A percentile compares a stretch with the other conserved stretches of the same genome.
phyloP scores from a whole-genome alignment of 2,888 invertebrate genomes.

The Apoderus coryli region DNA sequence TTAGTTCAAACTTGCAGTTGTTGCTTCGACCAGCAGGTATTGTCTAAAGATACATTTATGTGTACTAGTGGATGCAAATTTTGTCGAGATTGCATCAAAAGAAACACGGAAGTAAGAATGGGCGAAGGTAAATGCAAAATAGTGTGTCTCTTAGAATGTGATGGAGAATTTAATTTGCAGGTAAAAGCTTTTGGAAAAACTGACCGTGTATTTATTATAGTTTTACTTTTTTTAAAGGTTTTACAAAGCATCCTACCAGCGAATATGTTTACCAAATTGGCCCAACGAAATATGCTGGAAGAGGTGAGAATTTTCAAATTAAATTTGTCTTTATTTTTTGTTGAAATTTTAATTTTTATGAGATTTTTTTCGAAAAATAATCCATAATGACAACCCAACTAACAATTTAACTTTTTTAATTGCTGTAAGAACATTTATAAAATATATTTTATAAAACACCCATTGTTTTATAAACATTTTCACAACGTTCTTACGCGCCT shows the following conservation, averaged over 20 bases:
- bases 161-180: conserved; percentile 27
- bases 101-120: conserved; percentile 29
- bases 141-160: conserved; percentile 33
- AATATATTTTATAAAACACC: no score
- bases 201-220: conserved; percentile 6
- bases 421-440: no score
- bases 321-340: no score
- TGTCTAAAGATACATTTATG: conserved; percentile 29
- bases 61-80: conserved; percentile 34
- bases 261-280: conserved; percentile 34
- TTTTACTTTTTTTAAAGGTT: conserved; percentile 8
- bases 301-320: conserved; percentile 34
- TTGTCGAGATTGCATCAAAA: conserved; percentile 32
- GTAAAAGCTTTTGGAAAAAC: no score
- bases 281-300: conserved; percentile 35
- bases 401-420: no score
- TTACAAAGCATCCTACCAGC: conserved; percentile 30
- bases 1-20: not conserved
- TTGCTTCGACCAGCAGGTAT: conserved; percentile 30
- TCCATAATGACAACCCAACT: no score
- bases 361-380: no score
- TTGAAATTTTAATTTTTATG: no score
- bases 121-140: conserved; percentile 31
- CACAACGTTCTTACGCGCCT: no score
- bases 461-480: no score